These are phyloP conservation scores for Pediacus dermestoides DNA, from an alignment of 2,888 invertebrate species.

Conservation along the genomic window DNA sequence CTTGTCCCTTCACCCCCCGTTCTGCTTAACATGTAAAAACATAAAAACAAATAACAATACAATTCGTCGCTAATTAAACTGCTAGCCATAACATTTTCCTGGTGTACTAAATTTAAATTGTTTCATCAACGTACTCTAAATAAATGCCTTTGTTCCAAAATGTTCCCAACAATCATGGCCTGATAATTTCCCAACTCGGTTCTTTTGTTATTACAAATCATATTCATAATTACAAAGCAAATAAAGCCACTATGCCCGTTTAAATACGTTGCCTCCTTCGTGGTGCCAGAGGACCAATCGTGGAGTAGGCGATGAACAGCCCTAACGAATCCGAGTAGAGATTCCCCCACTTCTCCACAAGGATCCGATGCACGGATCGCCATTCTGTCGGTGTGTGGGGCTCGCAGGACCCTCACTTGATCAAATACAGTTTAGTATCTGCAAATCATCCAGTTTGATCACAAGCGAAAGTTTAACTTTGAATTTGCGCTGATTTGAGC, in stretches of 20 bases:
- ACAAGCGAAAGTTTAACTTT: conserved; percentile 14
- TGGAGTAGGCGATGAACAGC: too few relatives aligned
- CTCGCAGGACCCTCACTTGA: conserved; percentile 23
- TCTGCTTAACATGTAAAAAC: conserved; percentile 7
- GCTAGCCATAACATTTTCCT: conserved; percentile 43
- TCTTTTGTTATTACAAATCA: conserved; percentile 51
- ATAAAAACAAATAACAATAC: conserved; percentile 34
- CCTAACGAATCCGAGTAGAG: conserved; percentile 15
- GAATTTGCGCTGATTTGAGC: too few relatives aligned
- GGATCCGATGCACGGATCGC: conserved; percentile 27
- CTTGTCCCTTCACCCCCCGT: too few relatives aligned
- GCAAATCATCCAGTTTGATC: conserved; percentile 30
- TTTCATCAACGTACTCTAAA: conserved; percentile 46
- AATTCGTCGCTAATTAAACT: conserved; percentile 41
- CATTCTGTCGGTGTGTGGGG: conserved; percentile 31
- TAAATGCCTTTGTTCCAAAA: conserved; percentile 46
- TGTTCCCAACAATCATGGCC: conserved; percentile 47
- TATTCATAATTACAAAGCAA: conserved; percentile 53
- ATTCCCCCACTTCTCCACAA: too few relatives aligned
- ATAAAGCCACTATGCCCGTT: conserved; percentile 39
- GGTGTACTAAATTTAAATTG: conserved; percentile 48
- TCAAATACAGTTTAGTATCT: conserved; percentile 31
- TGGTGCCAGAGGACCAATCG: too few relatives aligned
- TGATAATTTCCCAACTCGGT: conserved; percentile 47
- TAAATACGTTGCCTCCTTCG: conserved; percentile 30